Conservation (phyloP, 2,888 invertebrate genomes). For the Trachelus tabidus region DNA sequence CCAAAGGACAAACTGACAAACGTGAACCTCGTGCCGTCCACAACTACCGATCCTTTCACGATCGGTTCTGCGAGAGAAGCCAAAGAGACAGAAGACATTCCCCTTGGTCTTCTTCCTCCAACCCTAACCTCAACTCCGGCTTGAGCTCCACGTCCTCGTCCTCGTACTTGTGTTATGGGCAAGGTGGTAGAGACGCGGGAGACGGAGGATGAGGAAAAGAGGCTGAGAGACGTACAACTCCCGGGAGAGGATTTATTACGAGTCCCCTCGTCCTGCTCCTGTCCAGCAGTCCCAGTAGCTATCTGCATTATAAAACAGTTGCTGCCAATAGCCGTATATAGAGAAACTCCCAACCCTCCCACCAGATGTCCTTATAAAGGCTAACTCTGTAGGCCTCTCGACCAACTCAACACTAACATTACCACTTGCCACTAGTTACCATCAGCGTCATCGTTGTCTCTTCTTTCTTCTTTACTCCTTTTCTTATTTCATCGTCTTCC, state of each 20-base stretch:
- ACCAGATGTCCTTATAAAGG: conserved; percentile 36
- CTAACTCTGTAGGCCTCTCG: neutral
- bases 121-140: neutral
- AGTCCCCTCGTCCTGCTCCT: conserved; percentile 48
- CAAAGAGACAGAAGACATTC: conserved; percentile 23
- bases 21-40: neutral
- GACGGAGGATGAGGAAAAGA: conserved; percentile 32
- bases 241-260: conserved; percentile 59
- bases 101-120: neutral
- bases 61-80: neutral
- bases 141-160: conserved; percentile 1
- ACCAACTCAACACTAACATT: neutral
- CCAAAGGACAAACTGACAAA: neutral
- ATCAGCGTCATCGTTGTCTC: neutral
- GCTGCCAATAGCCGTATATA: conserved; percentile 50
- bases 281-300: conserved; percentile 34
- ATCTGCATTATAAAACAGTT: conserved; percentile 63
- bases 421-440: neutral
- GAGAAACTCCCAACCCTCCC: conserved; percentile 29
- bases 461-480: neutral
- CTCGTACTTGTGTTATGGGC: neutral
- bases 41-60: neutral
- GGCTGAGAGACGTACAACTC: conserved; percentile 51
- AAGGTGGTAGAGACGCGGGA: neutral
- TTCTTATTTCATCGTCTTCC: neutral